These are phyloP conservation scores for Prunella fulvescens DNA, from an alignment of 2,113 vertebrate species.

Conservation along the genomic window DNA sequence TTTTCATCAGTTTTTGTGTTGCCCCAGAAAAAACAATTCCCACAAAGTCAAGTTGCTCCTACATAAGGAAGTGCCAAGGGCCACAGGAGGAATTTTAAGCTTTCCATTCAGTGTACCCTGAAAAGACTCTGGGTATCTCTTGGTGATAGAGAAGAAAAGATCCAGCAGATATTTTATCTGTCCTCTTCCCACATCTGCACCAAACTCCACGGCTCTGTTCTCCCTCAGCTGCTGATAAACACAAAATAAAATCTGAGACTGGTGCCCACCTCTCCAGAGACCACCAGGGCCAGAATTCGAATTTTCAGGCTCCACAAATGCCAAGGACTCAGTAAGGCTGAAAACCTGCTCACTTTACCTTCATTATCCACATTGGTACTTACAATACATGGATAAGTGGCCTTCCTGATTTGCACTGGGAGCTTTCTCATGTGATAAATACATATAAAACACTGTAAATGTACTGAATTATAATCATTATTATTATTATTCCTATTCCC, in stretches of 20 bases:
- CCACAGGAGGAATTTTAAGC: neutral
- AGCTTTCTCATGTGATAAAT: neutral
- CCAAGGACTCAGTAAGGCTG: neutral
- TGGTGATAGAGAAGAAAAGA: neutral
- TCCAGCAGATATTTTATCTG: neutral
- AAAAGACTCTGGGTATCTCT: neutral
- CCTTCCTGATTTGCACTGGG: neutral
- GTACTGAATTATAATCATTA: too few species aligned
- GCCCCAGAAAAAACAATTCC: neutral
- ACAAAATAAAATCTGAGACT: neutral
- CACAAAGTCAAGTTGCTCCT: neutral
- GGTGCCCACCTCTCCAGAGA: neutral
- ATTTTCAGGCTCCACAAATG: neutral
- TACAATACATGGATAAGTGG: neutral
- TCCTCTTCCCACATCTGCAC: neutral
- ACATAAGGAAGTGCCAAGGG: neutral
- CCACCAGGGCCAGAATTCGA: neutral
- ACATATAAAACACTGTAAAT: neutral
- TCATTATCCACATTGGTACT: neutral
- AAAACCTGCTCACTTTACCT: neutral
- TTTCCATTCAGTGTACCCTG: neutral
- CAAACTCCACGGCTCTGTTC: accelerated
- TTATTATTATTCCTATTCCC: neutral
- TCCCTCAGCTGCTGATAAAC: neutral
- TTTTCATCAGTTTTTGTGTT: neutral